Evolutionary conservation across 2,888 invertebrate species (phyloP).

Genomic region (Ctenicera cuprea): DNA sequence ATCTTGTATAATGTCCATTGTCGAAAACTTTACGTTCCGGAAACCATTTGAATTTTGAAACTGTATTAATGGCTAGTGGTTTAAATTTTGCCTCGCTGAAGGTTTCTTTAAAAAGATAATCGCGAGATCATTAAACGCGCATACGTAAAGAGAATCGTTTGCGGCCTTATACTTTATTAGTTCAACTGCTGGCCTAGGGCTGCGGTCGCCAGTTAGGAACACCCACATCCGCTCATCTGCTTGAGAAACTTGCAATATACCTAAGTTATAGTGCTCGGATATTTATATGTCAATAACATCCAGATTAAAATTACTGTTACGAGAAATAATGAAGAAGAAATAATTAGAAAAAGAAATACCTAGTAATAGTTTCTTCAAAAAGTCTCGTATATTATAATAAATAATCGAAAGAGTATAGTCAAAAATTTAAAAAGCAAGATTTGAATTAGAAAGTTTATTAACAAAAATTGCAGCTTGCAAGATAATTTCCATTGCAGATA

Average conservation of each 20-base stretch:
- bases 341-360: neutral
- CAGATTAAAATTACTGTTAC: slow-evolving; percentile 34
- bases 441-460: too few species aligned
- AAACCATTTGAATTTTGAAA: too few species aligned
- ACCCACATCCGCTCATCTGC: slow-evolving; percentile 57
- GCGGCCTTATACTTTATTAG: slow-evolving; percentile 41
- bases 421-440: too few species aligned
- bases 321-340: slow-evolving; percentile 29
- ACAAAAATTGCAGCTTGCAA: too few species aligned
- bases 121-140: slow-evolving; percentile 30
- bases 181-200: slow-evolving; percentile 34
- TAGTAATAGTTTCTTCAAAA: neutral
- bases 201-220: slow-evolving; percentile 51
- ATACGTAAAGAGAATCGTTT: slow-evolving; percentile 22
- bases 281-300: slow-evolving; percentile 47
- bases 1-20: neutral
- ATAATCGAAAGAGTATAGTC: too few species aligned
- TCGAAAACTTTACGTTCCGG: too few species aligned
- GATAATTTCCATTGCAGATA: too few species aligned
- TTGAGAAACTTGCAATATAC: slow-evolving; percentile 43
- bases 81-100: too few species aligned
- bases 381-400: too few species aligned
- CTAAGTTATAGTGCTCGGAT: slow-evolving; percentile 42
- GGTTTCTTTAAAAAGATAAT: neutral
- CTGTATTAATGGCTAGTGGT: too few species aligned